Conservation (phyloP, 2,888 invertebrate species). For the Drosophila quinaria region DNA sequence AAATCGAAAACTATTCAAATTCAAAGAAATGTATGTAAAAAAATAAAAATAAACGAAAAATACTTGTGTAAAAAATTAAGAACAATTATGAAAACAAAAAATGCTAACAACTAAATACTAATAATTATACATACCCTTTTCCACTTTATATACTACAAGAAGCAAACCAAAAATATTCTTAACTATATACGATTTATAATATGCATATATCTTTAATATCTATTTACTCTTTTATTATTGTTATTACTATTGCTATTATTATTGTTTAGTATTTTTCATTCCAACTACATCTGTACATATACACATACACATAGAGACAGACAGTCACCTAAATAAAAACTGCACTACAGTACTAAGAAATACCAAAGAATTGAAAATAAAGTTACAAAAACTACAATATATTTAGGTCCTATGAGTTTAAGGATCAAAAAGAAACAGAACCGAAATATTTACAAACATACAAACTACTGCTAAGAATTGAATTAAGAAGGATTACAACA, state of each 20-base stretch:
- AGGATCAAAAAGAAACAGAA: background rate
- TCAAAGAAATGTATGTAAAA: conserved; percentile 56
- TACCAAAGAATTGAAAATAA: conserved; percentile 24
- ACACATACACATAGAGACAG: conserved; percentile 10
- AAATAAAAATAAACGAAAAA: conserved; percentile 34
- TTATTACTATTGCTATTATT: background rate
- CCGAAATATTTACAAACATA: conserved; percentile 5
- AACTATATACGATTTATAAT: conserved; percentile 43
- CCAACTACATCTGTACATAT: conserved; percentile 39
- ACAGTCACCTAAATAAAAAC: conserved; percentile 20
- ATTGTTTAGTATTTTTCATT: conserved; percentile 16
- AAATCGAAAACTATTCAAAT: conserved; percentile 56
- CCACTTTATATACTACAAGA: conserved; percentile 69
- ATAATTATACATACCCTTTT: conserved; percentile 69
- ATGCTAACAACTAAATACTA: conserved; percentile 15
- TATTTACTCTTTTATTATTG: conserved; percentile 14
- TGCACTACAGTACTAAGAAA: conserved; percentile 15
- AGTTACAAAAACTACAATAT: conserved; percentile 5
- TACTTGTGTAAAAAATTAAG: conserved; percentile 30
- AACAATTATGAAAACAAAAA: conserved; percentile 13
- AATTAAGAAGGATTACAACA: background rate
- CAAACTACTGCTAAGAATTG: conserved; percentile 6
- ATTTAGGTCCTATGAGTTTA: background rate
- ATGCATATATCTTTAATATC: conserved; percentile 33
- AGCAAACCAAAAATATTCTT: conserved; percentile 37